Conservation (phyloP, 2,888 invertebrate species). For the Apotomis betuletana region DNA sequence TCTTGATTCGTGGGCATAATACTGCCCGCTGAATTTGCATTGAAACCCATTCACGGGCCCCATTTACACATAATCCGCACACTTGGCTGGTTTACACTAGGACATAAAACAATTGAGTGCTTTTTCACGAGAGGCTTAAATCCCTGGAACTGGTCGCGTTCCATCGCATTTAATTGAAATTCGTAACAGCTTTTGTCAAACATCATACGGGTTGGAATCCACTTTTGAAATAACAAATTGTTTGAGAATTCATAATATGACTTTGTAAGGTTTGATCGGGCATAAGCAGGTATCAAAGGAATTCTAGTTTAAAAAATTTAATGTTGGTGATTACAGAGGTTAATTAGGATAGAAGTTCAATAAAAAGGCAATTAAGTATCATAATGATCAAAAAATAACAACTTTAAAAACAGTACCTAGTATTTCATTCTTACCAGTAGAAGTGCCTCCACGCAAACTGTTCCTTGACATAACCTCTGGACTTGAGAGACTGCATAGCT, state of each 20-base stretch:
- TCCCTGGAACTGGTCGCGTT: not conserved
- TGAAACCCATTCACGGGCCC: not conserved
- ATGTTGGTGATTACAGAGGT: no score
- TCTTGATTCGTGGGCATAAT: no score
- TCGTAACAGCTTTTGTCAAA: not conserved
- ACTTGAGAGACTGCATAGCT: constrained; percentile 98
- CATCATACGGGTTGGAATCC: not conserved
- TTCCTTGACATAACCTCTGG: constrained; percentile 98
- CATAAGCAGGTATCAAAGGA: no score
- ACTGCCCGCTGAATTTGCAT: not conserved
- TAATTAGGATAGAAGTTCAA: no score
- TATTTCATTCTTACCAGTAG: constrained; percentile 89
- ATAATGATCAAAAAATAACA: not conserved
- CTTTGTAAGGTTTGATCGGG: no score
- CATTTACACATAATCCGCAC: not conserved
- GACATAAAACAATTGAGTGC: not conserved
- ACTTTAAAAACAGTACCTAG: not conserved
- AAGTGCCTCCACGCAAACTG: constrained; percentile 99
- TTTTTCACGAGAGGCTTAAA: not conserved
- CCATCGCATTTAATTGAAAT: not conserved
- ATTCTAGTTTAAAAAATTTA: no score
- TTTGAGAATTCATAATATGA: no score
- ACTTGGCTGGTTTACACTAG: not conserved
- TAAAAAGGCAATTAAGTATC: not conserved
- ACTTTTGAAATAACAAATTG: not conserved